Evolutionary conservation across 2,888 invertebrate species (phyloP).

Genomic region (Loripinus fragilis): DNA sequence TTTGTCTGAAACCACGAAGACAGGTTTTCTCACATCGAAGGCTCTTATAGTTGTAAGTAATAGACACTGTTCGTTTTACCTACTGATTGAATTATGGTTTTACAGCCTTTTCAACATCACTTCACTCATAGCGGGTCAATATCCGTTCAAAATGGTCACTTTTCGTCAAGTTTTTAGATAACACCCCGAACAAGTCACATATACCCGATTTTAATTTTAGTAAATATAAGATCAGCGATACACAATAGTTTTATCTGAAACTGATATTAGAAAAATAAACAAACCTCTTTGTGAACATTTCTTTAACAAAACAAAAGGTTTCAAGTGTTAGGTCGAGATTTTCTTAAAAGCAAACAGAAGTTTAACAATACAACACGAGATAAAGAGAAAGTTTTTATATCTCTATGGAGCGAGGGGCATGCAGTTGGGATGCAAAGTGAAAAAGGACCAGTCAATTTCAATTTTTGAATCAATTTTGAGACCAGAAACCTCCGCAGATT

Average conservation of each 20-base stretch:
- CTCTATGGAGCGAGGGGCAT: slow-evolving; percentile 1
- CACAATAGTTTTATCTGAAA: slow-evolving; percentile 59
- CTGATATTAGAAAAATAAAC: slow-evolving; percentile 62
- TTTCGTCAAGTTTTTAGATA: too few relatives aligned
- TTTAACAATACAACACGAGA: slow-evolving; percentile 56
- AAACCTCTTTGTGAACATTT: slow-evolving; percentile 59
- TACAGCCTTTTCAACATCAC: too few relatives aligned
- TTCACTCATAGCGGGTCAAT: too few relatives aligned
- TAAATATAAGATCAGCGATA: slow-evolving; percentile 57
- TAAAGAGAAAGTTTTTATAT: slow-evolving; percentile 15
- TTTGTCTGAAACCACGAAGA: too few relatives aligned
- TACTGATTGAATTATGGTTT: too few relatives aligned
- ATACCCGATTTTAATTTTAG: slow-evolving; percentile 52
- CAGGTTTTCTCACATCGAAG: too few relatives aligned
- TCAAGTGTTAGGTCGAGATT: slow-evolving; percentile 61
- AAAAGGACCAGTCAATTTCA: too few relatives aligned
- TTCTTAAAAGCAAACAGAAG: slow-evolving; percentile 62
- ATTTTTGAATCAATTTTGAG: too few relatives aligned
- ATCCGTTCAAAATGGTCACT: too few relatives aligned
- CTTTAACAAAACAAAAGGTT: slow-evolving; percentile 65
- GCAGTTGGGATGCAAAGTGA: neutral
- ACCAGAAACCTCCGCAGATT: too few relatives aligned
- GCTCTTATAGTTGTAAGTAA: too few relatives aligned
- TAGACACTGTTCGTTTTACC: too few relatives aligned
- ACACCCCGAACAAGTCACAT: neutral